phyloP scores from a whole-genome alignment of 2,797 vertebrate species.

The Aythya fuligula region DNA sequence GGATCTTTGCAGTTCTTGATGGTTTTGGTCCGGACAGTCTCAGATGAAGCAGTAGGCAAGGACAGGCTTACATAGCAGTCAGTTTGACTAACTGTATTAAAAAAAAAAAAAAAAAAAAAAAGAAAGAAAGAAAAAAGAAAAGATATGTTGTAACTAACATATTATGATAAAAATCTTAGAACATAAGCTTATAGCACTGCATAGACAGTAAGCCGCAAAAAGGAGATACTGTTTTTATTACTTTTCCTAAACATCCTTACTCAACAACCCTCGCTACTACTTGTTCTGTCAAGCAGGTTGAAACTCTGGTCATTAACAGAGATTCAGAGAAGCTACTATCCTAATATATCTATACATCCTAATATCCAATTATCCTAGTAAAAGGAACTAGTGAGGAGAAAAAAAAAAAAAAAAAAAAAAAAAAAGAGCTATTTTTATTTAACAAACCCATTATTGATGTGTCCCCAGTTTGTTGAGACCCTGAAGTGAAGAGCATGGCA shows the following conservation, averaged over 20 bases:
- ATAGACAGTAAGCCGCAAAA: neutral
- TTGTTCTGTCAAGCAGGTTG: neutral
- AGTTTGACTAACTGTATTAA: constrained; percentile 74
- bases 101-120: neutral
- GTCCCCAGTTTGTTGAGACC: neutral
- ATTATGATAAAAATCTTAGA: neutral
- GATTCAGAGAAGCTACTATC: neutral
- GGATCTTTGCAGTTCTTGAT: constrained; percentile 79
- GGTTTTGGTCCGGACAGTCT: constrained; percentile 75
- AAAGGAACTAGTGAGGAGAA: neutral
- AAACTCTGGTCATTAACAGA: neutral
- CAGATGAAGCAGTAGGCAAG: constrained; percentile 79
- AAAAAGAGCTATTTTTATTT: neutral
- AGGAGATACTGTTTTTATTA: neutral
- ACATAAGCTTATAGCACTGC: neutral
- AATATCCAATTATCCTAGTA: neutral
- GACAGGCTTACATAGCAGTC: constrained; percentile 83
- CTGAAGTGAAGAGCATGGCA: neutral
- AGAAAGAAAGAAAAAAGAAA: neutral
- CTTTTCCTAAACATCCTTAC: neutral
- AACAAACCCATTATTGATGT: neutral
- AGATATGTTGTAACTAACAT: neutral
- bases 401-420: neutral
- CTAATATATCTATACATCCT: too few relatives aligned
- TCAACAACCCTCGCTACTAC: neutral